These are phyloP conservation scores for Creontiades dilutus DNA, from an alignment of 2,888 invertebrate species.

Conservation along the genomic window DNA sequence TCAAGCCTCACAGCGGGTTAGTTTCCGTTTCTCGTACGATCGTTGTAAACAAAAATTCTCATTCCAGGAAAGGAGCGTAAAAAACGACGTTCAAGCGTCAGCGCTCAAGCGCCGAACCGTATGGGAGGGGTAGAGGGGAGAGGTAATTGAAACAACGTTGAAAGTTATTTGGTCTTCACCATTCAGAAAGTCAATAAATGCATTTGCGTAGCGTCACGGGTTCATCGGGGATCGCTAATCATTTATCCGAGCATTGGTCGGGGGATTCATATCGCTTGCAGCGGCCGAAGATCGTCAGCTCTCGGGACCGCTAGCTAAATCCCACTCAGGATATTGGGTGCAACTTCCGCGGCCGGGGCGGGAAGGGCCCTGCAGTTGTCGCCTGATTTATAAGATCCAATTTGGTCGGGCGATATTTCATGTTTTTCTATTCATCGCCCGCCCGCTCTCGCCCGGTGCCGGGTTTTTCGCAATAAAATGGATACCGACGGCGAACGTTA, in stretches of 20 bases:
- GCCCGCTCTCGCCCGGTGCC: background rate
- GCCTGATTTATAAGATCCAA: slow-evolving; percentile 65
- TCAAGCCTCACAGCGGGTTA: too few relatives aligned
- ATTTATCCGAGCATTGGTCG: background rate
- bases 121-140: too few relatives aligned
- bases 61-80: too few relatives aligned
- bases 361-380: slow-evolving; percentile 40
- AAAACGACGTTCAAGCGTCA: too few relatives aligned
- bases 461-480: slow-evolving; percentile 30
- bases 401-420: slow-evolving; percentile 63
- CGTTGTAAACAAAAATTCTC: too few relatives aligned
- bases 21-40: too few relatives aligned
- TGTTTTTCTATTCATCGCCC: slow-evolving; percentile 59
- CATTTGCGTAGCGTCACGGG: too few relatives aligned
- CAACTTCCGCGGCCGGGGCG: background rate
- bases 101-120: too few relatives aligned
- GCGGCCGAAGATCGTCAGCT: background rate
- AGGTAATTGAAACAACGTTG: too few relatives aligned
- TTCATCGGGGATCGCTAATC: background rate
- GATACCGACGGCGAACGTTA: background rate
- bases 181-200: too few relatives aligned
- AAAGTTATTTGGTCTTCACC: too few relatives aligned
- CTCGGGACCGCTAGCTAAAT: background rate
- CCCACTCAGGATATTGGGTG: slow-evolving; percentile 49
- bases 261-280: background rate